Base-by-base conservation (phyloP, 2,888 invertebrate genomes). In the Amblyteles armatorius region DNA sequence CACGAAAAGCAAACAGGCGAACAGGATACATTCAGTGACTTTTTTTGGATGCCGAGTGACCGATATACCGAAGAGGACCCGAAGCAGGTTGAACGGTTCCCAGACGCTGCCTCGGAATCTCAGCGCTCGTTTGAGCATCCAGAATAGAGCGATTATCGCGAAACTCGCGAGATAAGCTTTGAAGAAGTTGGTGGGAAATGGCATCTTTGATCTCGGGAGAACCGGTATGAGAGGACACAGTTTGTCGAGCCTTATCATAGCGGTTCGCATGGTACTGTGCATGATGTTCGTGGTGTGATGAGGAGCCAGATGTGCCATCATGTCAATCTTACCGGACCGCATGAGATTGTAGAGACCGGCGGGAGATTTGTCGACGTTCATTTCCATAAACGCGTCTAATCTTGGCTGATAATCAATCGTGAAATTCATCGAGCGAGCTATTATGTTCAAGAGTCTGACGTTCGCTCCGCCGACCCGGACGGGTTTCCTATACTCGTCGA, bases 341-440 rank as follows among this genome's bases (percentile, higher is more conserved):
- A 85, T 67, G 3, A 71, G 13, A 1, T 71, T 33, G 50, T 65
- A 22, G 9, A 63, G 29, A 16, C 48, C 19, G 11, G 16, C 16
- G 4, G 63, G 9, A 22, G 36, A 50, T 7, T 16, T 7, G 22
- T 33, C 7, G 2, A 13, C 5, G 22, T 22, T 22, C 0, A 60
- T 19, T 0, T n/a, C 9, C 2, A 71, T 36, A 3, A 3, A n/a
- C 3, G 2, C 36, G 13, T 44, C 44, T 3, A 57, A 2, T 26
- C 13, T 57, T 9, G 9, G 22, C n/a, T 7, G 22, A 36, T 55
- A 82, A 7, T 67, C 9, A 0, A 82, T 6, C 1, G 86, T 87
- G 48, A 89, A 90, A 36, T 90, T 90, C 50, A 89, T 48, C n/a
- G 33, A 5, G 0, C 33, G 4, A 0, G 77, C 55, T 0, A 88